Conservation (phyloP, 2,797 vertebrate species). For the Cryptoblepharus egeriae region DNA sequence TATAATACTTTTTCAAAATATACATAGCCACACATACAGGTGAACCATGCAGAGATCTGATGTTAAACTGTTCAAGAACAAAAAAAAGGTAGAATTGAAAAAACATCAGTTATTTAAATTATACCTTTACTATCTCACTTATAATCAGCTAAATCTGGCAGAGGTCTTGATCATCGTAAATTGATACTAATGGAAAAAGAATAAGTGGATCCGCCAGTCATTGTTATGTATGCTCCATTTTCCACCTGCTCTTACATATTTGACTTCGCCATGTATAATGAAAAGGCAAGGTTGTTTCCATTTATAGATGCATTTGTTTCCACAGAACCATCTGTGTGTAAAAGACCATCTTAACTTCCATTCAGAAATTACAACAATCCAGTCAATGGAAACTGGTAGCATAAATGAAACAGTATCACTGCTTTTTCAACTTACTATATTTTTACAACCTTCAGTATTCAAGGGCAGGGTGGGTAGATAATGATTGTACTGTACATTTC, state of each 20-base stretch:
- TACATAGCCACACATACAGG: neutral
- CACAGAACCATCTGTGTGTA: neutral
- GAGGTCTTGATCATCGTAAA: constrained; percentile 43
- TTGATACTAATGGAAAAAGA: constrained; percentile 50
- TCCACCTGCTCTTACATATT: neutral
- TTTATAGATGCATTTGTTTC: neutral
- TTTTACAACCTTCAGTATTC: too few relatives aligned
- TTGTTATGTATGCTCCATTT: neutral
- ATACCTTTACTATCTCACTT: constrained; percentile 56
- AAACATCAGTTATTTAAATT: constrained; percentile 58
- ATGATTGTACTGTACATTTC: too few relatives aligned
- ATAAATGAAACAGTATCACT: constrained; percentile 20
- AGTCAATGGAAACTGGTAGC: neutral
- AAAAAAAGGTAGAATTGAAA: constrained; percentile 20
- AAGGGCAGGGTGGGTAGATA: too few relatives aligned
- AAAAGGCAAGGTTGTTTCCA: neutral
- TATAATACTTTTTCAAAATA: neutral
- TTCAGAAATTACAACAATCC: constrained; percentile 5
- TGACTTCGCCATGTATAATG: neutral
- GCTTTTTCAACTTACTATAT: too few relatives aligned
- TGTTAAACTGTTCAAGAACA: constrained; percentile 28
- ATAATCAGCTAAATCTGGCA: constrained; percentile 34
- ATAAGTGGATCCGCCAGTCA: constrained; percentile 38
- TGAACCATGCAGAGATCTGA: constrained; percentile 9
- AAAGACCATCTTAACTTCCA: neutral